These are phyloP conservation scores for Holacanthella duospinosa DNA, from an alignment of 2,888 invertebrate species.

Conservation along the genomic window DNA sequence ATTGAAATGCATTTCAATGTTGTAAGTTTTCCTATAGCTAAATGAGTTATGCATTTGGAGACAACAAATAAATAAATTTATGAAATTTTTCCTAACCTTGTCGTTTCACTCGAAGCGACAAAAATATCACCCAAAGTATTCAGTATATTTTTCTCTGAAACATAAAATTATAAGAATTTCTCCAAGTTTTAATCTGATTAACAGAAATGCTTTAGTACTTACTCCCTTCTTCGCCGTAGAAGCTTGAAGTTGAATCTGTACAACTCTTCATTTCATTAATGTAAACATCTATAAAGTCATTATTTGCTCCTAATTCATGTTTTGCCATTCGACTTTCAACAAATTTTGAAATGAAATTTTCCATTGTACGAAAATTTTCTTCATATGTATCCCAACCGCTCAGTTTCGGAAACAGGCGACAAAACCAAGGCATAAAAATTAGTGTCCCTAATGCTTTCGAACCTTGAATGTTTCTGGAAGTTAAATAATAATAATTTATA, in stretches of 20 bases:
- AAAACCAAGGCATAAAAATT: background rate
- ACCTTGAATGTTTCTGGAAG: constrained; percentile 1
- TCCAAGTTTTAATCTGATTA: constrained; percentile 24
- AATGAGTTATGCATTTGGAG: no score
- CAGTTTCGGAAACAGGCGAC: background rate
- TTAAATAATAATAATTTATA: background rate
- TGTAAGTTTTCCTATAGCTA: no score
- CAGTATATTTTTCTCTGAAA: constrained; percentile 26
- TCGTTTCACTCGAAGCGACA: constrained; percentile 25
- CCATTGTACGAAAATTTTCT: background rate
- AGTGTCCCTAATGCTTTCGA: background rate
- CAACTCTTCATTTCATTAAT: background rate
- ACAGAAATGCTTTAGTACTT: background rate
- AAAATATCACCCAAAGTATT: constrained; percentile 27
- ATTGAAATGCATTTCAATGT: no score
- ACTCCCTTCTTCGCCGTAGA: constrained; percentile 16
- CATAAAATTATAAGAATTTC: constrained; percentile 8
- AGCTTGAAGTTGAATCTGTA: background rate
- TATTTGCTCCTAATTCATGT: background rate
- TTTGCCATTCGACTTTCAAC: background rate
- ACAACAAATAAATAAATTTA: no score
- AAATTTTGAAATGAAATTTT: background rate
- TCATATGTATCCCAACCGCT: background rate
- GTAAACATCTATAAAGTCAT: background rate
- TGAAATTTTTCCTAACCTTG: constrained; percentile 16